These are phyloP conservation scores for Nylanderia fulva DNA, from an alignment of 1,140 invertebrate genomes.

Conservation along the genomic window DNA sequence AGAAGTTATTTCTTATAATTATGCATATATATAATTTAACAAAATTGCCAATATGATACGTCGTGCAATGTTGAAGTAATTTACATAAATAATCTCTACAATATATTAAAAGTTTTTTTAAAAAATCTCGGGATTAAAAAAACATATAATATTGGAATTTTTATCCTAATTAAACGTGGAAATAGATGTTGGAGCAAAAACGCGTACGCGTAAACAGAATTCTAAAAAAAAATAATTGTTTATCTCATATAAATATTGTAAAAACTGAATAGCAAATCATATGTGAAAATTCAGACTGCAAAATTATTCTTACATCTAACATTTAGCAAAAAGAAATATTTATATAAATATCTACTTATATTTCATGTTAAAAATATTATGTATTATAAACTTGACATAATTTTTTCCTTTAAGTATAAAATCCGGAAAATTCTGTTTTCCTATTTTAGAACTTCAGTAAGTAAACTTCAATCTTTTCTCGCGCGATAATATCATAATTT, in stretches of 20 bases:
- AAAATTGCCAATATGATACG: too few relatives aligned
- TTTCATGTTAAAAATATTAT: neutral
- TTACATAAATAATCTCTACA: too few relatives aligned
- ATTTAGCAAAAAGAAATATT: neutral
- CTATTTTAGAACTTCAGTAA: neutral
- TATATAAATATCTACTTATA: neutral
- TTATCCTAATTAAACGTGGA: neutral
- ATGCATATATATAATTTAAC: too few relatives aligned
- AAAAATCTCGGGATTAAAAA: neutral
- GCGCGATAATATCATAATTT: conserved; percentile 24
- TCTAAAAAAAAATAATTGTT: too few relatives aligned
- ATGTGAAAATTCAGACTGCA: neutral
- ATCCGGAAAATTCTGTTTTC: neutral
- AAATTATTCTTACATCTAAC: neutral
- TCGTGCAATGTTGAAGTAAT: too few relatives aligned
- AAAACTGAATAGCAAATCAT: too few relatives aligned
- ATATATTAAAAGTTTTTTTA: neutral
- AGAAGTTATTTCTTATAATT: too few relatives aligned
- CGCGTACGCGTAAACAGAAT: neutral
- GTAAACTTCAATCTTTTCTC: conserved; percentile 1
- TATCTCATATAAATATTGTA: too few relatives aligned
- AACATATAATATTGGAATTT: neutral
- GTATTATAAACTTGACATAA: neutral
- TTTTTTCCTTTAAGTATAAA: neutral
- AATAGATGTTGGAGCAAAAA: neutral